Base-by-base conservation (phyloP, 2,888 invertebrate genomes). In the Cetonia aurata region DNA sequence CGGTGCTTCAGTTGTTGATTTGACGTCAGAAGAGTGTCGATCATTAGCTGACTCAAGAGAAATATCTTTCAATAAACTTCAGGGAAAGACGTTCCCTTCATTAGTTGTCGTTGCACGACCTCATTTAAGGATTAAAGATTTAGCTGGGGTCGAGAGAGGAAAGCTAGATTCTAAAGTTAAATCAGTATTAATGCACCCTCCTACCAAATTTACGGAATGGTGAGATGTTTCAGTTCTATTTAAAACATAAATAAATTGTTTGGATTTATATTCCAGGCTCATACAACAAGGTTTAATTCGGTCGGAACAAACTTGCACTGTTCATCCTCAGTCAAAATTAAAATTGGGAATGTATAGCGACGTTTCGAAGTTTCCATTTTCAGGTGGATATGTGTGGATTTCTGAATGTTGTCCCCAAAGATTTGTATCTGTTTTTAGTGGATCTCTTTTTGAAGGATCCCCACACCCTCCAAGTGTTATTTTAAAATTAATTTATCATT, bases 311-410 rank as follows among this genome's bases (percentile, higher is more conserved):
- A 89, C 88, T 82, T 95, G 96, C 79, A 86, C 87, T 0, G 84
- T 90, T 65, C 95, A 95, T 81, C 83, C 88, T 0, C 87, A 87
- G 62, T 89, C 88, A 72, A 92, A 92, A 77, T 86, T 95, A 0
- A 95, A 95, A 80, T 85, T 96, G 6, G 92, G 93, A 62, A 94
- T 95, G 90, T 95, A 94, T 83, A 94, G 93, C 0, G 95, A 96
- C 81, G 92, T 91, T 0, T 89, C 91, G 0, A 94, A 94, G 77
- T 95, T 95, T 82, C 94, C 94, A 0, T 94, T 92, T 82, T 94
- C 94, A 0, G 96, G 96, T 0, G 96, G 96, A 42, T 96, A 96
- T 80, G 95, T 96, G 0, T 96, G 96, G 96, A 94, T 96, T 75
- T 93, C 93, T 0, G 93, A 93, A 74, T 96, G 95, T 80, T 96